phyloP scores from a whole-genome alignment of 2,888 invertebrate genomes.

The Choristoneura rosaceana region DNA sequence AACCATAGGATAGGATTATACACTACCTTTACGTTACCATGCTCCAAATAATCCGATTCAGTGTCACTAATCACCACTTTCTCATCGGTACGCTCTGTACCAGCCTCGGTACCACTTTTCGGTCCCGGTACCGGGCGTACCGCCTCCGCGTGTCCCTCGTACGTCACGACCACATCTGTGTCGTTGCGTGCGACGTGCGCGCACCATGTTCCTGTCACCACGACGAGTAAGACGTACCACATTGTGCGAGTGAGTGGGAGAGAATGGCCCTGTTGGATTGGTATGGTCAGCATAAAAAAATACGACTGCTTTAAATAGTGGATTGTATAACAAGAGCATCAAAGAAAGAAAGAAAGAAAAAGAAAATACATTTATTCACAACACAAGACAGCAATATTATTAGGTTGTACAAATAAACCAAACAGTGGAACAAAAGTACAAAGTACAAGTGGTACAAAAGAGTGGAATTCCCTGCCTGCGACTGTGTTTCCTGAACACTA shows the following conservation, averaged over 20 bases:
- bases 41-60: not conserved
- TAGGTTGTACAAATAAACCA: no score
- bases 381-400: no score
- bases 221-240: constrained; percentile 11
- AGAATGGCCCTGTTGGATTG: no score
- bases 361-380: no score
- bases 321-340: no score
- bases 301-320: no score
- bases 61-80: not conserved
- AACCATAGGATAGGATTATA: no score
- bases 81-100: not conserved
- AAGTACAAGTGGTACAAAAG: no score
- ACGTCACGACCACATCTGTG: constrained; percentile 58
- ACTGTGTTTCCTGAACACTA: no score
- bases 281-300: constrained; percentile 9
- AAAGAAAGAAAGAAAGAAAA: no score
- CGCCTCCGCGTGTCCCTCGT: constrained; percentile 59
- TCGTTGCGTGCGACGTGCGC: constrained; percentile 47
- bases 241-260: not conserved
- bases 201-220: constrained; percentile 15
- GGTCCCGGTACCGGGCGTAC: not conserved
- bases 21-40: not conserved
- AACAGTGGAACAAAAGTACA: no score
- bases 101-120: constrained; percentile 25
- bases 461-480: no score